phyloP scores from a whole-genome alignment of 2,888 invertebrate species.

The Coelopa pilipes region DNA sequence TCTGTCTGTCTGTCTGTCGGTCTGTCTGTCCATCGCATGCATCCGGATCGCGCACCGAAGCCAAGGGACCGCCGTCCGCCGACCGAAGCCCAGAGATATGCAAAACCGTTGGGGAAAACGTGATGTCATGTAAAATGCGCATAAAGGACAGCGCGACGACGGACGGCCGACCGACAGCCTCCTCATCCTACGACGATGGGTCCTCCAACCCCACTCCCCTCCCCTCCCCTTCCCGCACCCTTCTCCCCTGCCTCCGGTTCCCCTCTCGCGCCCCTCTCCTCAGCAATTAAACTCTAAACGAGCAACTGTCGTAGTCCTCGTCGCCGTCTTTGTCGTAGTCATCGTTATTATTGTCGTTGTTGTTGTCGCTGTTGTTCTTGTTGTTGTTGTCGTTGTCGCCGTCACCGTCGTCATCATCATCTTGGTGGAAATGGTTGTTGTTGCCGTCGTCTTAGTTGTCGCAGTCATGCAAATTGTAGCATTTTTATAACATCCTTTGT shows the following conservation, averaged over 20 bases:
- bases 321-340: neutral
- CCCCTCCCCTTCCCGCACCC: too few relatives aligned
- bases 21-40: slow-evolving; percentile 18
- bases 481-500: slow-evolving; percentile 24
- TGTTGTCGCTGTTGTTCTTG: neutral
- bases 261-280: too few relatives aligned
- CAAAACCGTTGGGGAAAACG: slow-evolving; percentile 45
- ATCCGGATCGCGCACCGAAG: neutral
- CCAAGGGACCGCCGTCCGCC: too few relatives aligned
- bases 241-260: too few relatives aligned
- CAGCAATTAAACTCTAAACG: slow-evolving; percentile 18
- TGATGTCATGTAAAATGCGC: slow-evolving; percentile 54
- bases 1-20: too few relatives aligned
- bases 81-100: slow-evolving; percentile 14
- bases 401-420: slow-evolving; percentile 4
- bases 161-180: neutral
- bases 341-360: slow-evolving; percentile 24
- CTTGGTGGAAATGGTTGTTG: neutral
- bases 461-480: slow-evolving; percentile 45
- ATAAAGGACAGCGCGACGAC: slow-evolving; percentile 39
- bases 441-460: slow-evolving; percentile 36
- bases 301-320: slow-evolving; percentile 29
- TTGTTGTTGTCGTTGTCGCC: slow-evolving; percentile 41
- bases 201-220: neutral
- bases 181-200: neutral